These are phyloP conservation scores for Sphenodon punctatus DNA, from an alignment of 2,797 vertebrate genomes.

Conservation along the genomic window DNA sequence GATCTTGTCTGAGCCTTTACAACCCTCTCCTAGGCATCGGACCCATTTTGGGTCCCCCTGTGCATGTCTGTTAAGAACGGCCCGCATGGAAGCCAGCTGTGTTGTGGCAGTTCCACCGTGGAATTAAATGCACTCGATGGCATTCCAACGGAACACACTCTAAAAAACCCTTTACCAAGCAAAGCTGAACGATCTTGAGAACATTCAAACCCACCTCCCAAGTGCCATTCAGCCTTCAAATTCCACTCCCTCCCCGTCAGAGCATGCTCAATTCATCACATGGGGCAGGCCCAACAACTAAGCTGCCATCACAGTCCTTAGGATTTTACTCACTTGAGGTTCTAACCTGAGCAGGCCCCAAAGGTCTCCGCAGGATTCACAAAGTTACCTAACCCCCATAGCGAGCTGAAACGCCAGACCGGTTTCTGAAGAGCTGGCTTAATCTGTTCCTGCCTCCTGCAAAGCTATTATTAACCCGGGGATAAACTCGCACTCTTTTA, in stretches of 20 bases:
- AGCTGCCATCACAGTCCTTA: too few species aligned
- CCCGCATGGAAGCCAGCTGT: conserved; percentile 7
- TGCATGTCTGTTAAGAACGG: conserved; percentile 10
- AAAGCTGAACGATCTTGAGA: rapidly evolving
- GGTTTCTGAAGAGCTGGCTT: conserved; percentile 7
- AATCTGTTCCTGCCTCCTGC: conserved; percentile 51
- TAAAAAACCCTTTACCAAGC: neutral
- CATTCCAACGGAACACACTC: neutral
- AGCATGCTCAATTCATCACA: rapidly evolving
- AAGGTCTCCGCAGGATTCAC: neutral
- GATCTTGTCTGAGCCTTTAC: conserved; percentile 10
- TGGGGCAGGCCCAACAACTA: too few species aligned
- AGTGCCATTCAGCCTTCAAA: neutral
- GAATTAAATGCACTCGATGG: conserved; percentile 19
- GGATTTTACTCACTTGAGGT: too few species aligned
- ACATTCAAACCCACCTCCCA: neutral
- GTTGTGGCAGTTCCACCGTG: neutral
- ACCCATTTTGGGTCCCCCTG: conserved; percentile 18
- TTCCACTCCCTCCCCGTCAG: neutral
- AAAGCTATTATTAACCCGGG: conserved; percentile 56
- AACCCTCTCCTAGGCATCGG: neutral
- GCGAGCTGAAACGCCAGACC: neutral
- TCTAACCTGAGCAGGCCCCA: too few species aligned
- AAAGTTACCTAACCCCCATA: neutral
- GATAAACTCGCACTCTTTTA: conserved; percentile 40